These are phyloP conservation scores for Tachuris rubrigastra DNA, from an alignment of 2,113 vertebrate genomes.

Conservation along the genomic window DNA sequence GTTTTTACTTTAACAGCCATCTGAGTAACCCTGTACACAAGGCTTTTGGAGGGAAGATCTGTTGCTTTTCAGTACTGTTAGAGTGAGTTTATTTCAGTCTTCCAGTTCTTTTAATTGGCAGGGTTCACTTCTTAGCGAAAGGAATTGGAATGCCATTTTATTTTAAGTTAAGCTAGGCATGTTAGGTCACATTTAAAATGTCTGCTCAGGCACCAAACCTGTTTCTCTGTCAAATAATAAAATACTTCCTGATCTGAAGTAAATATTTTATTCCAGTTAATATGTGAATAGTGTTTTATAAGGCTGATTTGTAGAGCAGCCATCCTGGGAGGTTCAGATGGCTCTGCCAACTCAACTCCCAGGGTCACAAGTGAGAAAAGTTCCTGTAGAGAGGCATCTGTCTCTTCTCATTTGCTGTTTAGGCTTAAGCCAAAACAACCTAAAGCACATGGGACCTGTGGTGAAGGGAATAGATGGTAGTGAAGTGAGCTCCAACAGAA, in stretches of 20 bases:
- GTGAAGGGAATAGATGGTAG: neutral
- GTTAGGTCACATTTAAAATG: neutral
- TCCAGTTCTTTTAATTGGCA: neutral
- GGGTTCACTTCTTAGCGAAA: neutral
- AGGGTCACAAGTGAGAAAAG: neutral
- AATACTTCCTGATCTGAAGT: neutral
- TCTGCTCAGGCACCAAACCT: neutral
- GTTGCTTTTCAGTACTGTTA: neutral
- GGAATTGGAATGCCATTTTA: neutral
- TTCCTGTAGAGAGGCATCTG: slow-evolving; percentile 51
- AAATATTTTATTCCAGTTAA: neutral
- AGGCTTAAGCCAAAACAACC: slow-evolving; percentile 19
- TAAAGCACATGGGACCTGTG: neutral
- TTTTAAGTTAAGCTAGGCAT: neutral
- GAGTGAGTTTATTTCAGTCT: neutral
- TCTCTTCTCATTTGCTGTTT: neutral
- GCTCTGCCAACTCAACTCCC: neutral
- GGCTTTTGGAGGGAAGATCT: neutral
- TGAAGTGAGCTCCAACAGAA: neutral
- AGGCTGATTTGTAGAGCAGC: neutral
- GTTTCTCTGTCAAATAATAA: neutral
- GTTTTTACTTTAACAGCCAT: neutral
- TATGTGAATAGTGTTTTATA: neutral
- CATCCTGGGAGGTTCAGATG: neutral
- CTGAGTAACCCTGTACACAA: neutral